Base-by-base conservation (phyloP, 92 coral and sea anemone species). In the Siderastrea siderea region DNA sequence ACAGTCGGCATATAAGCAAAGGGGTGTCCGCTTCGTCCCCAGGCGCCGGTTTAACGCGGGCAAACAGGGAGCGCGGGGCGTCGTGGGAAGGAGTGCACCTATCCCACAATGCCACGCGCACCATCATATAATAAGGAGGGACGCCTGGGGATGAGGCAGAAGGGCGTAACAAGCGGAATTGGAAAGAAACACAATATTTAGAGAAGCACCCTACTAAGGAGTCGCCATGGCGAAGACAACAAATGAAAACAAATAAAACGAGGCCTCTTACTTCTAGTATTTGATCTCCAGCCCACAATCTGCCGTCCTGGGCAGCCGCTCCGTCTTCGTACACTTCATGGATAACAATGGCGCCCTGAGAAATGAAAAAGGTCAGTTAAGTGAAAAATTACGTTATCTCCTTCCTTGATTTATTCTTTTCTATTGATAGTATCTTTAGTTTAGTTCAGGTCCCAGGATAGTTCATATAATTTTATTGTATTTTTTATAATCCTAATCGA, bases 301-400 rank as follows among this genome's bases (percentile, higher is more conserved):
- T 69, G 48, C 97, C 98, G 68, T 97, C 99, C 15, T 89, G 93
- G 12, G 99, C 89, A 1, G 99, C 99, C 7, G 99, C 99, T 3
- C 99, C 99, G 43, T 97, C 99, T 85, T 95, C 99, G 74, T 97
- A 97, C 64, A 97, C 99, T 79, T 97, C 99, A 71, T 97, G 99
- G 64, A 97, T 95, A 13, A 97, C 94, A 55, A 97, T 95, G 53
- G 99, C 93, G 55, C 96, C 99, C 99, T 97, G 75, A 48, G 81
- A 44, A 60, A 17, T 6, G 7, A 60, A 5, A 47, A 74, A 10
- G 13, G 1, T 2, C 6, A 15, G 5, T 64, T 19, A 3, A 17
- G 8, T 11, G 5, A 15, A 58, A 12, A 4, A 10, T 58, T 15
- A 12, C 3, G 10, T 8, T 58, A 58, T 58, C 62, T 58, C 3